phyloP scores from a whole-genome alignment of 2,888 invertebrate species.

The Strigamia transsilvanica region DNA sequence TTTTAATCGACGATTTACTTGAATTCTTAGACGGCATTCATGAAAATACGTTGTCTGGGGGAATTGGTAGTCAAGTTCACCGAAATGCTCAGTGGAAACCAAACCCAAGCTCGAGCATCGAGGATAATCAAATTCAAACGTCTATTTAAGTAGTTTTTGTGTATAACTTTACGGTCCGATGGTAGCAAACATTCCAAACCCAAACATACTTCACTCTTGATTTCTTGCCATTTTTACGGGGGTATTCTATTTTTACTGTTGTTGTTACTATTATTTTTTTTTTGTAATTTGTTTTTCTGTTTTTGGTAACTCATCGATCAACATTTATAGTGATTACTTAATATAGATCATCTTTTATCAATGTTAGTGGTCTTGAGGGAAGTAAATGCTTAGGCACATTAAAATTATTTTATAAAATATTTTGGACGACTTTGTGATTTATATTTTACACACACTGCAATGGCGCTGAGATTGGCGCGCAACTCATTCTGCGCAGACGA shows the following conservation, averaged over 20 bases:
- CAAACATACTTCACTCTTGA: not conserved
- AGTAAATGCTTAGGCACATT: constrained; percentile 4
- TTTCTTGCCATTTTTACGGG: constrained; percentile 11
- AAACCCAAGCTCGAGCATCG: not conserved
- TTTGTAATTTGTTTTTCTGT: not conserved
- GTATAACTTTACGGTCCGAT: not conserved
- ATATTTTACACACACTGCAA: not conserved
- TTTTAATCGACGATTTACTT: not conserved
- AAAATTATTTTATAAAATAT: not conserved
- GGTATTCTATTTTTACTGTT: not conserved
- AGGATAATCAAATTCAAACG: not conserved
- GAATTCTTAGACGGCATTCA: not conserved
- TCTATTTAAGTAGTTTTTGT: not conserved
- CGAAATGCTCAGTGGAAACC: constrained; percentile 1
- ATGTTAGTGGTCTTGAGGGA: not conserved
- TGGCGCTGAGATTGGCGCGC: too few species aligned
- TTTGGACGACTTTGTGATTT: not conserved
- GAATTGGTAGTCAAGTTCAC: not conserved
- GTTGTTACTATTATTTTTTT: not conserved
- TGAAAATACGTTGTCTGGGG: not conserved
- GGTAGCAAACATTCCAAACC: not conserved
- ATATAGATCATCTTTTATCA: not conserved
- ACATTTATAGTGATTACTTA: not conserved
- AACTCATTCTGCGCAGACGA: too few species aligned
- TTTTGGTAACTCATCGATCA: not conserved